Base-by-base conservation (phyloP, 2,888 invertebrate genomes). In the Carabus problematicus region DNA sequence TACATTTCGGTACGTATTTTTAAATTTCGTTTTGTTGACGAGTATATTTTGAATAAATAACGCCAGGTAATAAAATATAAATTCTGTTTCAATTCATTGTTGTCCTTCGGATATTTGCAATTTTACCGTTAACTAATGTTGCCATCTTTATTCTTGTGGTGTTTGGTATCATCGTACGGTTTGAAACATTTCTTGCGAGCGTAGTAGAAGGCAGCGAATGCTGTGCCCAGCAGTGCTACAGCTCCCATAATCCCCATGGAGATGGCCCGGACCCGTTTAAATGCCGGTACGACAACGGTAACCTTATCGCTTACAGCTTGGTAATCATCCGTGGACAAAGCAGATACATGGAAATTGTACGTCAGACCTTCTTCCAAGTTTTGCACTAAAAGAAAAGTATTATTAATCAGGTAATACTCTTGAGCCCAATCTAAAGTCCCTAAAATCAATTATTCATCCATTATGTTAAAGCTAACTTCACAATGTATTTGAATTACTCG, bases 291-390 rank as follows among this genome's bases (percentile, higher is more conserved):
- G 71, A 85, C 85, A 68, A 91, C 82, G 70, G 84, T 83, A 58
- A 89, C 85, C 74, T 86, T 87, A 56, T 87, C 88, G 72, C 89
- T 87, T 54, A 85, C 84, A n/a, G 87, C 85, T 73, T 88, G 84
- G 73, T 86, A 88, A 76, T 87, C 87, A 67, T 86, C 85, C 1
- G 83, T 78, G 0, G 89, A 86, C 70, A 88, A 82, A 0, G 93
- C 90, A 71, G 87, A 80, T 70, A 95, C 91, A 81, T 91, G 89
- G 76, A 94, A 90, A 76, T 86, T 85, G 79, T 94, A 94, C 62
- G 84, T 85, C 75, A 84, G 87, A 73, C 93, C 93, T 77, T 93
- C 93, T 74, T 88, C 86, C 73, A 93, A 83, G 72, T 86, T 85
- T 75, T 87, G 86, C 73, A 94, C 90, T 88, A 47, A 6, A 60